Percentiles rank a stretch among this genome's conserved stretches.
These are phyloP conservation scores for Trachemys scripta DNA, from an alignment of 2,113 vertebrate genomes.

Conservation along the genomic window DNA sequence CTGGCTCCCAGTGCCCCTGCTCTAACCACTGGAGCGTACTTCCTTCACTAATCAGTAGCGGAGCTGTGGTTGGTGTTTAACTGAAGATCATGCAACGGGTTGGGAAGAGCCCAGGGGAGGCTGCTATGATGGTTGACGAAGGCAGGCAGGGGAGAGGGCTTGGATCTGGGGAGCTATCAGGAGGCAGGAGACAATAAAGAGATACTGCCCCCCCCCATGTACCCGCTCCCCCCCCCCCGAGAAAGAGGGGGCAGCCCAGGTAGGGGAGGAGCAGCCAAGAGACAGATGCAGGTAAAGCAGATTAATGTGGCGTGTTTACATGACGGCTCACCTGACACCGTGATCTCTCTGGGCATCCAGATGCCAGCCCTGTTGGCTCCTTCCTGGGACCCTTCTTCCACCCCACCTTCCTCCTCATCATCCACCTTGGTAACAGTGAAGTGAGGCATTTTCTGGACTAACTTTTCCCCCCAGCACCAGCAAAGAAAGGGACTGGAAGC, in stretches of 20 bases:
- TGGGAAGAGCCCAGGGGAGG: background rate
- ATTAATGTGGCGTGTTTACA: background rate
- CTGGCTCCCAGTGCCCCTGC: background rate
- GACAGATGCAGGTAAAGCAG: too few relatives aligned
- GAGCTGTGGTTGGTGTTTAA: background rate
- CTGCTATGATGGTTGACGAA: background rate
- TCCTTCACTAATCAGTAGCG: background rate
- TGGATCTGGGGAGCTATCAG: background rate
- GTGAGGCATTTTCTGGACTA: constrained; percentile 69
- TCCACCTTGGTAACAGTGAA: constrained; percentile 79
- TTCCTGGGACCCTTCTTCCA: background rate
- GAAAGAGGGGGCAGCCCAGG: background rate
- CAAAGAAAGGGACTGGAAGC: constrained; percentile 45
- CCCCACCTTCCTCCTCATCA: constrained; percentile 51
- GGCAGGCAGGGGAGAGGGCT: background rate
- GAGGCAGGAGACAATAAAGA: background rate
- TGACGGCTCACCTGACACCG: background rate
- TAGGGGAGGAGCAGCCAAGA: background rate
- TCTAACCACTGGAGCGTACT: background rate
- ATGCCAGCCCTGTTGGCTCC: background rate
- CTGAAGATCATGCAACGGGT: background rate
- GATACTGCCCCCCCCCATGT: background rate
- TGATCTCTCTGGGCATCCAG: constrained; percentile 37
- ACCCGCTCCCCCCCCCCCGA: background rate
- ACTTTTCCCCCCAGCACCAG: background rate